Evolutionary conservation across 2,113 vertebrate genomes (phyloP).

Genomic region (Ammodytes dubius): DNA sequence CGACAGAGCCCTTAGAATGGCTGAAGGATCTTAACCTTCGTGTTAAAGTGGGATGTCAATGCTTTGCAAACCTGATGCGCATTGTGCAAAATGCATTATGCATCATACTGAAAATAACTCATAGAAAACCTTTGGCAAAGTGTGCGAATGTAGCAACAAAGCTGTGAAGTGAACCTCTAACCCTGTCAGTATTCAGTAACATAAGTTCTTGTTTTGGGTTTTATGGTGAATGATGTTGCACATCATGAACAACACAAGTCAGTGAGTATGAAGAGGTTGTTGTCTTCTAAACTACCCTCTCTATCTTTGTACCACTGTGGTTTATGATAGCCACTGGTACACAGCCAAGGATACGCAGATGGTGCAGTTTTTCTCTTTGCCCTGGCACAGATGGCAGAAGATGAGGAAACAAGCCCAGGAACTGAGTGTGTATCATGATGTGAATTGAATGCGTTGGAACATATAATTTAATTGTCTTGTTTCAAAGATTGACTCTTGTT

Average conservation of each 20-base stretch:
- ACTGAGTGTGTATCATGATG: conserved; percentile 2
- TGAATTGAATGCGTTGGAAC: conserved; percentile 1
- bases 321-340: conserved; percentile 33
- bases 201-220: neutral
- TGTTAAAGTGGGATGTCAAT: neutral
- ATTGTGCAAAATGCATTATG: conserved; percentile 14
- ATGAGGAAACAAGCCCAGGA: conserved; percentile 37
- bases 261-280: neutral
- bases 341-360: conserved; percentile 67
- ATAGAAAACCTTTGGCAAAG: neutral
- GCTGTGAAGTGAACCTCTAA: neutral
- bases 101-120: conserved; percentile 17
- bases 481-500: neutral
- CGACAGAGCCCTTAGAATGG: neutral
- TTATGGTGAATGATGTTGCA: neutral
- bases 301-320: conserved; percentile 18
- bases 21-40: neutral
- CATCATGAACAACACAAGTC: neutral
- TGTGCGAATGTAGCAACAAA: neutral
- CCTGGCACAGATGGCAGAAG: conserved; percentile 67
- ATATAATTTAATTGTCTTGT: conserved; percentile 18
- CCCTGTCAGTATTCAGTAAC: neutral
- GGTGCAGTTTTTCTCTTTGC: conserved; percentile 65
- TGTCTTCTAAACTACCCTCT: conserved; percentile 12
- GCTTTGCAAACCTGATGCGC: conserved; percentile 15